Evolutionary conservation across 1,140 invertebrate genomes (phyloP), one percentile per base, ranked within the genome.

Genomic region (Zeugodacus cucurbitae): DNA sequence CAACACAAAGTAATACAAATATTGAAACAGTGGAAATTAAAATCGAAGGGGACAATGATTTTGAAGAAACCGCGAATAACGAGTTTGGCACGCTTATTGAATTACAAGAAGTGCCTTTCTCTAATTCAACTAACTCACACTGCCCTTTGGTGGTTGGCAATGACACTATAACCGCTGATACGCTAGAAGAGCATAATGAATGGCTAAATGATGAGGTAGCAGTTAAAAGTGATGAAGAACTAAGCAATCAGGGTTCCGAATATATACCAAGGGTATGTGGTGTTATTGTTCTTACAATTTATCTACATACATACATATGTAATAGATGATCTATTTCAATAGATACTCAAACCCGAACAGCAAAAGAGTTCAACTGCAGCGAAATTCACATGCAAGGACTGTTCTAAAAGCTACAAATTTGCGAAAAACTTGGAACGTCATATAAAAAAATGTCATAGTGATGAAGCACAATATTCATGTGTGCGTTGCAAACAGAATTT

Each of bases 21-120:
- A 26, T 54, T 1, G 34, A 29, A 11, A 44, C 34, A 64, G 20
- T 29, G 6, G 58, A 59, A 67, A 86, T 44, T 32, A 44, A 64
- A 74, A n/a, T 54, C n/a, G 74, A 54, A 82, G 90, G 91, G 58
- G 89, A 20, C 74, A 57, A 87, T 11, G 2, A 22, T 17, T 32
- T 34, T 32, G 37, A 57, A 57, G 34, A 3, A 20, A 54, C 17
- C 1, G 20, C 0, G 29, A 0, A 58, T 14, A 57, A 57, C 8
- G 54, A 87, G 17, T 34, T 59, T 22, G 34, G 1, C 44, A 8
- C 87, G 7, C 44, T 48, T 7, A 48, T 8, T 11, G 74, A 82
- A 82, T 48, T 48, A 22, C 22, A 82, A 41, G 37, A 44, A 7
- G 22, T 82, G 22, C 37, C 74, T 10, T 48, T 74, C 7, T 20